These are phyloP conservation scores for Oxyruncus cristatus DNA, from an alignment of 2,113 vertebrate species.

Conservation along the genomic window DNA sequence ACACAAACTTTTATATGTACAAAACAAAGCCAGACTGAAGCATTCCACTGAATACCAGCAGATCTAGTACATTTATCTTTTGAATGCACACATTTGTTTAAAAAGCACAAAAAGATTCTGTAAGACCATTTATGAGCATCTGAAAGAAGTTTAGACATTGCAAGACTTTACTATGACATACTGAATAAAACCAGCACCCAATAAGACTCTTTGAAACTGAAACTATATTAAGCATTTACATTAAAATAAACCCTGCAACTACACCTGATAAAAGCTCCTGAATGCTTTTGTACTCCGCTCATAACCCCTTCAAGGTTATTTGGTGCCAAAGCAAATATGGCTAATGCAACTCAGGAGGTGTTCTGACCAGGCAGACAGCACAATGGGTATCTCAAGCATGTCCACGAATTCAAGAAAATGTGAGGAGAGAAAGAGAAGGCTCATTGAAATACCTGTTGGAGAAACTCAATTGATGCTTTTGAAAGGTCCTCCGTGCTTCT, in stretches of 20 bases:
- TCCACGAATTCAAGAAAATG: background rate
- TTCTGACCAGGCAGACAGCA: conserved; percentile 19
- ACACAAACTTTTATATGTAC: background rate
- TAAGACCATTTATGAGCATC: background rate
- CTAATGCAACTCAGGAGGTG: conserved; percentile 23
- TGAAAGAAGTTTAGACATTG: background rate
- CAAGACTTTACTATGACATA: background rate
- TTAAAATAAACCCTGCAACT: conserved; percentile 53
- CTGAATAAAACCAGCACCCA: background rate
- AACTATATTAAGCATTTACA: conserved; percentile 44
- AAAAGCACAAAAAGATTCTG: background rate
- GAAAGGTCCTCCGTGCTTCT: background rate
- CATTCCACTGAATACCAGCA: background rate
- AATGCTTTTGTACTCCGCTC: conserved; percentile 47
- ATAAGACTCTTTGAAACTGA: conserved; percentile 57
- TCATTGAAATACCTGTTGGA: background rate
- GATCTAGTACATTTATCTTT: background rate
- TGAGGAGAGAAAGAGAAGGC: background rate
- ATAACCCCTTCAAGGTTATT: conserved; percentile 43
- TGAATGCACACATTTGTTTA: background rate
- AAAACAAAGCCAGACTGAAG: conserved; percentile 20
- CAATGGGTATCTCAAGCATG: background rate
- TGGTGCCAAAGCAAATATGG: conserved; percentile 59
- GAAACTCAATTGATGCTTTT: background rate
- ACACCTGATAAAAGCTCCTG: conserved; percentile 55